A percentile compares a stretch with the other conserved stretches of the same genome.
These are phyloP conservation scores for Sitta carolinensis DNA, from an alignment of 2,797 vertebrate species.

Conservation along the genomic window DNA sequence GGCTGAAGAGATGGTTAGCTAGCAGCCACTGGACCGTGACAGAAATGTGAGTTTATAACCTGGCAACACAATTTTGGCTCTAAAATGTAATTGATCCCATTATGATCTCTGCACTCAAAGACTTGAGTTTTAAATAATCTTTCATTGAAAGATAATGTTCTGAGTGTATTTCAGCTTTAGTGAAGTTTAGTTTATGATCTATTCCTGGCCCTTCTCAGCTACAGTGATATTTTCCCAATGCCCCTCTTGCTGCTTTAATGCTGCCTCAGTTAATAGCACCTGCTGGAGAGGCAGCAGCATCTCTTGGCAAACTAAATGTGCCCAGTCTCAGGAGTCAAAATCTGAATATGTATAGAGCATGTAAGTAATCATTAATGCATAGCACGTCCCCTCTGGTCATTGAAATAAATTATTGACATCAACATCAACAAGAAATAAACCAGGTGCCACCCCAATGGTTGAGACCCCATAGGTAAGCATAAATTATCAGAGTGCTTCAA, in stretches of 20 bases:
- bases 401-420: constrained; percentile 41
- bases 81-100: neutral
- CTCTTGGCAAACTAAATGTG: neutral
- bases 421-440: neutral
- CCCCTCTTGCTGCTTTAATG: neutral
- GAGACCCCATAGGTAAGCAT: neutral
- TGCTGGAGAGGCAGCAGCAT: neutral
- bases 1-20: neutral
- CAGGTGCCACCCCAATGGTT: neutral
- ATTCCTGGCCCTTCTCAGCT: neutral
- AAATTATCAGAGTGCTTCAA: neutral
- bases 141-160: neutral
- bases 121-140: neutral
- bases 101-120: neutral
- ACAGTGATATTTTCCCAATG: neutral
- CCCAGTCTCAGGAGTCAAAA: constrained; percentile 17
- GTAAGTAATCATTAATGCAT: neutral
- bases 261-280: neutral
- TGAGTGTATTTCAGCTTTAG: neutral
- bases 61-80: neutral
- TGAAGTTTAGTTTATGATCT: neutral
- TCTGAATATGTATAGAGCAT: neutral
- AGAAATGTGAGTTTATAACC: neutral
- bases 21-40: neutral
- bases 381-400: neutral